A percentile compares a stretch with the other conserved stretches of the same genome.
Evolutionary conservation across 2,113 vertebrate species (phyloP).

Genomic region (Plestiodon gilberti): DNA sequence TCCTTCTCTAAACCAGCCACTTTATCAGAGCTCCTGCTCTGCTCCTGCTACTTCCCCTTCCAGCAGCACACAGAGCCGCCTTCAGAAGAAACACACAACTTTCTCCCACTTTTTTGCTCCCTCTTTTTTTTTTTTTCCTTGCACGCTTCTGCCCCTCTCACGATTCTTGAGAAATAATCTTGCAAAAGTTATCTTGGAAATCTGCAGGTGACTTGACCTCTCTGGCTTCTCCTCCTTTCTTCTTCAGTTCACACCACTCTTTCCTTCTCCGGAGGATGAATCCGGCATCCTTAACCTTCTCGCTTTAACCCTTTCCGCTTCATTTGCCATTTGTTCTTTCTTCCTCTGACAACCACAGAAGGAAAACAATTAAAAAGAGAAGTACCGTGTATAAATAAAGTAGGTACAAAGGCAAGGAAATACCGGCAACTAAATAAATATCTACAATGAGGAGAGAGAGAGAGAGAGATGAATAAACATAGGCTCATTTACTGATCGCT

Average conservation of each 20-base stretch:
- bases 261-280: neutral
- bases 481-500: neutral
- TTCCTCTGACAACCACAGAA: neutral
- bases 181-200: conserved; percentile 13
- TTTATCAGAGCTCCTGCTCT: conserved; percentile 91
- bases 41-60: conserved; percentile 88
- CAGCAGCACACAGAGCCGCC: conserved; percentile 69
- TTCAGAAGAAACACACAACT: conserved; percentile 64
- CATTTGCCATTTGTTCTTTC: neutral
- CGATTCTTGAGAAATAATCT: conserved; percentile 18
- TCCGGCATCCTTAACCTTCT: neutral
- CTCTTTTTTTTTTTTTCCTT: neutral
- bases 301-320: neutral
- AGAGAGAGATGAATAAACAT: neutral
- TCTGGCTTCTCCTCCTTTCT: neutral
- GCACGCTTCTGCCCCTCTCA: neutral
- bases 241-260: neutral
- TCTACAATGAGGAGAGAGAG: too few species aligned
- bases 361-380: neutral
- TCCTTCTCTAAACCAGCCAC: conserved; percentile 94
- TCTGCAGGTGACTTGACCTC: neutral
- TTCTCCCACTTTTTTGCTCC: conserved; percentile 8
- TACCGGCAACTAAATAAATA: too few species aligned
- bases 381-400: too few species aligned
- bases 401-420: neutral